Evolutionary conservation across 1,140 invertebrate genomes (phyloP).

Genomic region (Chymomyza costata): DNA sequence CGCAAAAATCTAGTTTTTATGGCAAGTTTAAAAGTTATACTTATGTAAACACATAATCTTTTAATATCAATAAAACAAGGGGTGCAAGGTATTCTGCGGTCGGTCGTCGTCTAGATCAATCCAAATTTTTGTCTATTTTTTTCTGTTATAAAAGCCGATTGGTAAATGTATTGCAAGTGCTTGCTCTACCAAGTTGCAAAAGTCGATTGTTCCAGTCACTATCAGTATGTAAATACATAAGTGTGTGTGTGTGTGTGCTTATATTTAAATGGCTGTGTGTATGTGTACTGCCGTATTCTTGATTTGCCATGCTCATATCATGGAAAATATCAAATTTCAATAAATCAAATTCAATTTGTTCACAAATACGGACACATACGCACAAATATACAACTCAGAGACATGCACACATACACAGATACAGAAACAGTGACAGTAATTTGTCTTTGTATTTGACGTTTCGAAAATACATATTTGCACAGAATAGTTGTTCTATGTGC

Average conservation of each 20-base stretch:
- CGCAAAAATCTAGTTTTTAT: too few relatives aligned
- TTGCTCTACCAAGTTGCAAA: constrained; percentile 25
- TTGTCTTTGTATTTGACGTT: constrained; percentile 69
- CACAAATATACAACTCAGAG: neutral
- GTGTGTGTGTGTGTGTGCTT: constrained; percentile 12
- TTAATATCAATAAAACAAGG: too few relatives aligned
- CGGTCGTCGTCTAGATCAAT: too few relatives aligned
- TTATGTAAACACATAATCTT: too few relatives aligned
- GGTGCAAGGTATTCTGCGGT: too few relatives aligned
- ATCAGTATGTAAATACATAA: too few relatives aligned
- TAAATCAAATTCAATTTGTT: constrained; percentile 74
- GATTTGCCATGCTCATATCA: constrained; percentile 70
- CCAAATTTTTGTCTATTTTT: constrained; percentile 6
- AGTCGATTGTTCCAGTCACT: constrained; percentile 54
- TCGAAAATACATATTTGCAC: constrained; percentile 69
- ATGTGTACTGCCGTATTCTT: constrained; percentile 54
- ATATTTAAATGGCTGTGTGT: too few relatives aligned
- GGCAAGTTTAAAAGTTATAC: too few relatives aligned
- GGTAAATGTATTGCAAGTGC: constrained; percentile 49
- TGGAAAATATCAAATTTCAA: constrained; percentile 74
- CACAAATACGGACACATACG: constrained; percentile 41
- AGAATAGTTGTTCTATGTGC: constrained; percentile 27
- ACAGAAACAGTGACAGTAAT: constrained; percentile 48
- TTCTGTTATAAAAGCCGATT: constrained; percentile 34
- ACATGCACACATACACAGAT: constrained; percentile 17